These are phyloP conservation scores for Xyliphius kryptos DNA, from an alignment of 2,113 vertebrate species.

Conservation along the genomic window DNA sequence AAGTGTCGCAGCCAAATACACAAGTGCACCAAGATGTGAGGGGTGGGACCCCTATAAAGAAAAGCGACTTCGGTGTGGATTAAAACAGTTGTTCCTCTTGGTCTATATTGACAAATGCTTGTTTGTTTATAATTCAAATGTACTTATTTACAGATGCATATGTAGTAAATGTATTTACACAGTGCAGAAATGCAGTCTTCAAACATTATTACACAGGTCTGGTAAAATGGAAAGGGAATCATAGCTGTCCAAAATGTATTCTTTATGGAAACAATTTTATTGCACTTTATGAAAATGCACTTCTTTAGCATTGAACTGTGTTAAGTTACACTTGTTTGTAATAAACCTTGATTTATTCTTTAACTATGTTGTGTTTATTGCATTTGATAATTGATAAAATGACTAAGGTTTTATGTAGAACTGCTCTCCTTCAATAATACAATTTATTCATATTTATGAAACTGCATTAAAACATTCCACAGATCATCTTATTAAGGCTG, in stretches of 20 bases:
- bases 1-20: slow-evolving; percentile 51
- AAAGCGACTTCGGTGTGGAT: not conserved
- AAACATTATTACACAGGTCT: slow-evolving; percentile 3
- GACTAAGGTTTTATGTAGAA: no score
- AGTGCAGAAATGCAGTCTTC: slow-evolving; percentile 73
- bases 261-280: no score
- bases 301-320: no score
- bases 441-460: no score
- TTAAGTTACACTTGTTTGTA: no score
- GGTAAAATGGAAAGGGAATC: slow-evolving; percentile 9
- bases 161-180: slow-evolving; percentile 78
- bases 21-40: slow-evolving; percentile 51
- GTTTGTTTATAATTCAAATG: slow-evolving; percentile 15
- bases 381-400: no score
- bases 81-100: not conserved
- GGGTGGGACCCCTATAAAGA: not conserved
- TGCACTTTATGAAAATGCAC: no score
- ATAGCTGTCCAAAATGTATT: slow-evolving; percentile 29
- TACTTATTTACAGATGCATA: slow-evolving; percentile 74
- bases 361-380: no score
- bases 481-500: no score
- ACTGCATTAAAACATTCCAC: no score
- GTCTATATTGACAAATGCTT: not conserved
- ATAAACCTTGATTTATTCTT: no score
- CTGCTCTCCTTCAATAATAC: no score